Conservation (phyloP, 1,140 invertebrate genomes). For the Drosophila saltans region DNA sequence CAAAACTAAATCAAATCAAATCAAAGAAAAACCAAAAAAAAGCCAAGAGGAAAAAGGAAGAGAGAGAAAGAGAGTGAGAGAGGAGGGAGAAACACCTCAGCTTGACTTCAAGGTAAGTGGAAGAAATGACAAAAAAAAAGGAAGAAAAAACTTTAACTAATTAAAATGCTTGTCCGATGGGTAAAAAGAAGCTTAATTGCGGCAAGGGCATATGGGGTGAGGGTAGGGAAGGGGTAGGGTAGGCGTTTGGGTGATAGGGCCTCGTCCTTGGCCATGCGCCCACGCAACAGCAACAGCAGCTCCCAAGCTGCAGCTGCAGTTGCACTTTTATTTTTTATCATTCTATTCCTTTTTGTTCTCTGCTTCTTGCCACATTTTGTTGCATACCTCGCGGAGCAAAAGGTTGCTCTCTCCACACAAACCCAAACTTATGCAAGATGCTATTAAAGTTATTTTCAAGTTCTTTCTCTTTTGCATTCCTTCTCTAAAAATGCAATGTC, state of each 20-base stretch:
- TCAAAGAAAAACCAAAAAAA: background rate
- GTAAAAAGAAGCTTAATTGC: background rate
- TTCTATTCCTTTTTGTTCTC: background rate
- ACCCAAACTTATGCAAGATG: background rate
- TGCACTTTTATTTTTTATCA: background rate
- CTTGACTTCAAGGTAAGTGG: conserved; percentile 45
- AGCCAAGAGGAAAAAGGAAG: background rate
- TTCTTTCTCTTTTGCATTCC: background rate
- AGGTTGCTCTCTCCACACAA: background rate
- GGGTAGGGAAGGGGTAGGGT: background rate
- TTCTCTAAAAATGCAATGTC: background rate
- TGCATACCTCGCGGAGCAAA: conserved; percentile 18
- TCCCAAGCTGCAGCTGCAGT: conserved; percentile 18
- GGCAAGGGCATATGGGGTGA: background rate
- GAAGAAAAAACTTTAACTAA: conserved; percentile 36
- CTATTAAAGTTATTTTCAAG: background rate
- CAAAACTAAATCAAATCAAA: conserved; percentile 2
- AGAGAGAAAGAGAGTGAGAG: background rate
- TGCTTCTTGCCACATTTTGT: background rate
- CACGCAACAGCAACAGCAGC: conserved; percentile 29
- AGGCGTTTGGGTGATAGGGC: no score
- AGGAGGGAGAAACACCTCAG: conserved; percentile 12
- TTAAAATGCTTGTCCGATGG: conserved; percentile 34
- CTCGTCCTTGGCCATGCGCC: conserved; percentile 46
- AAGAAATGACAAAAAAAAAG: conserved; percentile 10